Conservation (phyloP, 2,888 invertebrate species). For the Ectemnius continuus region DNA sequence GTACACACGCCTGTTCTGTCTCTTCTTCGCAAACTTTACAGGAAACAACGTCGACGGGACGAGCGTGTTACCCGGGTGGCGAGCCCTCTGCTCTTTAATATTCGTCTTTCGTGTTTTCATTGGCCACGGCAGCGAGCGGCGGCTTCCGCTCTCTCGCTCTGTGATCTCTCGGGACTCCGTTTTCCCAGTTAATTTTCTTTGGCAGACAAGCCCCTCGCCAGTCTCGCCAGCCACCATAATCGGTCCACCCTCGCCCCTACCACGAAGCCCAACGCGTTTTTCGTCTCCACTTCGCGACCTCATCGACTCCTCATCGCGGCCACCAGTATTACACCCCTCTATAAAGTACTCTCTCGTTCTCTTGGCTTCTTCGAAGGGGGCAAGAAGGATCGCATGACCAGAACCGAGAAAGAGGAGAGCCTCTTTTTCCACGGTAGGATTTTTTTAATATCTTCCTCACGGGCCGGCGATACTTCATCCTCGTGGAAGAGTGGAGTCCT, state of each 20-base stretch:
- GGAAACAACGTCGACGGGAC: conserved; percentile 32
- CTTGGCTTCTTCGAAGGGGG: background rate
- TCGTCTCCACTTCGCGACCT: background rate
- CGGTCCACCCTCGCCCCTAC: conserved; percentile 8
- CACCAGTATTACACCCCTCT: background rate
- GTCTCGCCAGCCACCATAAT: conserved; percentile 15
- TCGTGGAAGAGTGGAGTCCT: conserved; percentile 11
- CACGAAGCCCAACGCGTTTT: conserved; percentile 1
- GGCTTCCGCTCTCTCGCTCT: background rate
- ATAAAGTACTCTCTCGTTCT: background rate
- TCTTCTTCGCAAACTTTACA: conserved; percentile 31
- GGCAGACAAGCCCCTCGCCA: conserved; percentile 7
- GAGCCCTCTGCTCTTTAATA: conserved; percentile 47
- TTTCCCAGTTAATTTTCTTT: background rate
- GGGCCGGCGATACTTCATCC: conserved; percentile 41
- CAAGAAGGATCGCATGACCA: conserved; percentile 1
- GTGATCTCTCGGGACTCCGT: background rate
- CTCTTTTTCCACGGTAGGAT: background rate
- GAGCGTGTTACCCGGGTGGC: conserved; percentile 29
- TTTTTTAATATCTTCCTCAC: conserved; percentile 47
- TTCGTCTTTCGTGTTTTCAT: conserved; percentile 37
- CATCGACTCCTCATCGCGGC: background rate
- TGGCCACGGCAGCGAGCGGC: background rate
- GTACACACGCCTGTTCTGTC: conserved; percentile 8
- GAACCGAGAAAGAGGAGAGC: background rate